Evolutionary conservation across 2,113 vertebrate genomes (phyloP).

Genomic region (Apodemus sylvaticus): DNA sequence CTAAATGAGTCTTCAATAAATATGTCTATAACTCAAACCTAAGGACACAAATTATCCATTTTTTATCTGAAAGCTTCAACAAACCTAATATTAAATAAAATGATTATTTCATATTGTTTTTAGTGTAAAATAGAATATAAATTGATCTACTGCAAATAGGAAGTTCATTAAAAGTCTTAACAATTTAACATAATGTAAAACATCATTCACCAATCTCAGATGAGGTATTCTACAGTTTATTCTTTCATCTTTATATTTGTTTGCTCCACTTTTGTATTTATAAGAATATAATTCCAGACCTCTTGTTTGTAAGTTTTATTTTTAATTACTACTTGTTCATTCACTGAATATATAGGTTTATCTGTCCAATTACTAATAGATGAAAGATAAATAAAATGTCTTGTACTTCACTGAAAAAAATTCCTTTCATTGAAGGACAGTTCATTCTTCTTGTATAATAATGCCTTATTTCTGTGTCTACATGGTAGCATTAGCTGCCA

Average conservation of each 20-base stretch:
- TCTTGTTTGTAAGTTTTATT: not conserved
- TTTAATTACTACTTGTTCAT: not conserved
- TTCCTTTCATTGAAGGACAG: not conserved
- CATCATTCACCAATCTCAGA: not conserved
- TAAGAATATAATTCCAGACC: not conserved
- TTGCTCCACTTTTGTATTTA: not conserved
- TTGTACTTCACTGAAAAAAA: not conserved
- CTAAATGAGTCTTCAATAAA: not conserved
- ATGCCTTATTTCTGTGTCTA: not conserved
- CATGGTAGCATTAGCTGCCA: not conserved
- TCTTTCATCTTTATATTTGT: not conserved
- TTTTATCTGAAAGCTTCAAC: not conserved
- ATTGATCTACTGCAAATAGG: not conserved
- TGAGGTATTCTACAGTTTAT: not conserved
- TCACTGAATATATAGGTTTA: not conserved
- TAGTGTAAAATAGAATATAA: not conserved
- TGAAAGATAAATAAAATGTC: not conserved
- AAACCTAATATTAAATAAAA: not conserved
- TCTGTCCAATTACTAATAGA: not conserved
- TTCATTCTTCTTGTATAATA: not conserved
- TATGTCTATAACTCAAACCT: not conserved
- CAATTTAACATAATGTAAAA: constrained; percentile 18
- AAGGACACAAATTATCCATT: not conserved
- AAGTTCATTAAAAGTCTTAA: constrained; percentile 29
- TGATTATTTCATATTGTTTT: not conserved